Percentiles rank a stretch among this genome's conserved stretches.
These are phyloP conservation scores for Nymphicus hollandicus DNA, from an alignment of 2,113 vertebrate species.

Conservation along the genomic window DNA sequence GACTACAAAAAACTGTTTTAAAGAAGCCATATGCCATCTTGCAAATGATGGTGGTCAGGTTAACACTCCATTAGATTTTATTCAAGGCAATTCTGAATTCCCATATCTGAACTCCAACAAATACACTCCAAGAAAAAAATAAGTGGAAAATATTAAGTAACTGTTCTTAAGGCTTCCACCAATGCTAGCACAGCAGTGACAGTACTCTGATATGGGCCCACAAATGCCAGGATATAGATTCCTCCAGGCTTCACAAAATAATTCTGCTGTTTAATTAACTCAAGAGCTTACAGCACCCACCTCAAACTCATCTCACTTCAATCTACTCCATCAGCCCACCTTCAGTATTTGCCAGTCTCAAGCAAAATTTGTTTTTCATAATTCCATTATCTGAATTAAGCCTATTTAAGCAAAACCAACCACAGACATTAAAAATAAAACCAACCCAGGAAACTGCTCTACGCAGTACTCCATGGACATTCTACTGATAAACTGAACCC, in stretches of 20 bases:
- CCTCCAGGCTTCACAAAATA: not conserved
- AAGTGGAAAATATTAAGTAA: not conserved
- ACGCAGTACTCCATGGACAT: not conserved
- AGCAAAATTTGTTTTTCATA: not conserved
- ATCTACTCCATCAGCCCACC: not conserved
- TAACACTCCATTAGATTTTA: not conserved
- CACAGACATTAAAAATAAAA: not conserved
- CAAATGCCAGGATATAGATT: not conserved
- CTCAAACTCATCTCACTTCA: not conserved
- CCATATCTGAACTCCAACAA: not conserved
- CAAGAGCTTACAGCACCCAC: rapidly evolving
- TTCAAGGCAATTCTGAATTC: not conserved
- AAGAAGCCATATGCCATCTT: not conserved
- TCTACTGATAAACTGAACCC: not conserved
- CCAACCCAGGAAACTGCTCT: not conserved
- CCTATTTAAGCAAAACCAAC: not conserved
- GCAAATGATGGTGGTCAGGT: rapidly evolving
- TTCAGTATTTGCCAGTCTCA: not conserved
- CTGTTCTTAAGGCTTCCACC: not conserved
- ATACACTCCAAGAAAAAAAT: not conserved
- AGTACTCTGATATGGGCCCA: rapidly evolving
- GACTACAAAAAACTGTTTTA: not conserved
- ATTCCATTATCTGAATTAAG: not conserved
- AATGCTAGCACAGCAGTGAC: not conserved
- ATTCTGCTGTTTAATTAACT: not conserved